Percentiles rank a stretch among this genome's conserved stretches.
Evolutionary conservation across 1,140 invertebrate species (phyloP).

Genomic region (Drosophila willistoni): DNA sequence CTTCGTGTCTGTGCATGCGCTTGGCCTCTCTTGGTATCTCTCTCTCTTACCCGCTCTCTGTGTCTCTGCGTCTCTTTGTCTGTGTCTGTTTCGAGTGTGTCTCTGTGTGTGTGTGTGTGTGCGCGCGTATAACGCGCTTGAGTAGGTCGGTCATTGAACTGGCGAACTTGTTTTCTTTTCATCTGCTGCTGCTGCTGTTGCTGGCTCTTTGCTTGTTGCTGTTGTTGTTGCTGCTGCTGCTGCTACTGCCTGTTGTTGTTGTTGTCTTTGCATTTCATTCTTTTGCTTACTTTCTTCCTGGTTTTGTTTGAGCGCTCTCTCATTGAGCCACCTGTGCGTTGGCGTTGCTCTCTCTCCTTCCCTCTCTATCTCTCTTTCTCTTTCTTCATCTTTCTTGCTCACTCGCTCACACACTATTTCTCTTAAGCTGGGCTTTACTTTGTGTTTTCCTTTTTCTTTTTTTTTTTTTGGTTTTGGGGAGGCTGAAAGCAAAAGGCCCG

Average conservation of each 20-base stretch:
- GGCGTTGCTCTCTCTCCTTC: slow-evolving; percentile 15
- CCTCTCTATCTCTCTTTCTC: slow-evolving; percentile 26
- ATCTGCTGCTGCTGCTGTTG: slow-evolving; percentile 33
- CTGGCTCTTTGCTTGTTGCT: slow-evolving; percentile 32
- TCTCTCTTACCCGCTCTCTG: slow-evolving; percentile 23
- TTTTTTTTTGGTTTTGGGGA: background rate
- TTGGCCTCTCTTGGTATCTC: slow-evolving; percentile 24
- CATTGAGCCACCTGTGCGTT: slow-evolving; percentile 11
- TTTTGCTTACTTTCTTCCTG: slow-evolving; percentile 79
- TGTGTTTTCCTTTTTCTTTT: slow-evolving; percentile 32
- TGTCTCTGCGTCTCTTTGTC: slow-evolving; percentile 29
- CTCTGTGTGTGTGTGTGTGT: slow-evolving; percentile 38
- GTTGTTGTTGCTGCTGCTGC: slow-evolving; percentile 43
- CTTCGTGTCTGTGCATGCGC: slow-evolving; percentile 31
- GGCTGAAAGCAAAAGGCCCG: slow-evolving; percentile 50
- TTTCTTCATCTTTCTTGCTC: slow-evolving; percentile 20
- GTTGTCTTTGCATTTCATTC: slow-evolving; percentile 52
- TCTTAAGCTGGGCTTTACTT: slow-evolving; percentile 49
- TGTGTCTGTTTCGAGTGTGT: slow-evolving; percentile 26
- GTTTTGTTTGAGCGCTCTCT: slow-evolving; percentile 40
- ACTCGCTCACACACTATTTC: slow-evolving; percentile 22
- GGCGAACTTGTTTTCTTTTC: slow-evolving; percentile 81
- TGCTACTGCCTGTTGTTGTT: slow-evolving; percentile 35
- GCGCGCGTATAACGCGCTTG: slow-evolving; percentile 82
- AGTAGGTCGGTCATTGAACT: slow-evolving; percentile 84